A percentile compares a stretch with the other conserved stretches of the same genome.
phyloP scores from a whole-genome alignment of 2,888 invertebrate genomes.

The Acrocyrtus sp. region DNA sequence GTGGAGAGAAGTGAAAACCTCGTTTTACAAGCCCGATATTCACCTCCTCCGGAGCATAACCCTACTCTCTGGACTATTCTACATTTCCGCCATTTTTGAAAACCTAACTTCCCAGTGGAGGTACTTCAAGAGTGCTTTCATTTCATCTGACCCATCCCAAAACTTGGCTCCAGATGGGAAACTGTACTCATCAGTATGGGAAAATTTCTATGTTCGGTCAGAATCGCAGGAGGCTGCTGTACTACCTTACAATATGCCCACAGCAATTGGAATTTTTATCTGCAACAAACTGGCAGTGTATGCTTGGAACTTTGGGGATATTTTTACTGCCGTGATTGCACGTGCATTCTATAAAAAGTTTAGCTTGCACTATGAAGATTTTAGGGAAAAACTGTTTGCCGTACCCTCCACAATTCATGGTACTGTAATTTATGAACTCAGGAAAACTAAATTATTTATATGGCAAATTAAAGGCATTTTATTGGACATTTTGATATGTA shows the following conservation, averaged over 20 bases:
- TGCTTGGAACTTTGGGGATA: slow-evolving; percentile 56
- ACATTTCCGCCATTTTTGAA: slow-evolving; percentile 57
- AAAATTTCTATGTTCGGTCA: slow-evolving; percentile 49
- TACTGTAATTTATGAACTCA: too few relatives aligned
- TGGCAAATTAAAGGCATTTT: background rate
- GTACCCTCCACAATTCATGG: too few relatives aligned
- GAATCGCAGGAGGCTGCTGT: slow-evolving; percentile 47
- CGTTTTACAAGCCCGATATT: slow-evolving; percentile 45
- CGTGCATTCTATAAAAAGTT: slow-evolving; percentile 55
- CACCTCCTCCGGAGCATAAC: slow-evolving; percentile 50
- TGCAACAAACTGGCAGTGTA: slow-evolving; percentile 58
- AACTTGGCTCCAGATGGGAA: background rate
- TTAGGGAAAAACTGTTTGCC: slow-evolving; percentile 8
- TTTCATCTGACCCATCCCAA: background rate
- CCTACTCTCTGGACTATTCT: slow-evolving; percentile 47
- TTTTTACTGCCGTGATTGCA: slow-evolving; percentile 47
- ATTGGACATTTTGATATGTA: too few relatives aligned
- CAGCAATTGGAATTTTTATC: slow-evolving; percentile 49
- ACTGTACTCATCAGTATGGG: slow-evolving; percentile 31
- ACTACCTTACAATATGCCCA: slow-evolving; percentile 46
- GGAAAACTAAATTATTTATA: too few relatives aligned
- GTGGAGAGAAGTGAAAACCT: slow-evolving; percentile 48
- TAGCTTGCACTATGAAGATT: slow-evolving; percentile 32
- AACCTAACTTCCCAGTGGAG: slow-evolving; percentile 53
- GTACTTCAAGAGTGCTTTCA: slow-evolving; percentile 17